Percentiles rank a stretch among this genome's conserved stretches.
Conservation (phyloP, 2,113 vertebrate genomes). For the Toxostoma redivivum region DNA sequence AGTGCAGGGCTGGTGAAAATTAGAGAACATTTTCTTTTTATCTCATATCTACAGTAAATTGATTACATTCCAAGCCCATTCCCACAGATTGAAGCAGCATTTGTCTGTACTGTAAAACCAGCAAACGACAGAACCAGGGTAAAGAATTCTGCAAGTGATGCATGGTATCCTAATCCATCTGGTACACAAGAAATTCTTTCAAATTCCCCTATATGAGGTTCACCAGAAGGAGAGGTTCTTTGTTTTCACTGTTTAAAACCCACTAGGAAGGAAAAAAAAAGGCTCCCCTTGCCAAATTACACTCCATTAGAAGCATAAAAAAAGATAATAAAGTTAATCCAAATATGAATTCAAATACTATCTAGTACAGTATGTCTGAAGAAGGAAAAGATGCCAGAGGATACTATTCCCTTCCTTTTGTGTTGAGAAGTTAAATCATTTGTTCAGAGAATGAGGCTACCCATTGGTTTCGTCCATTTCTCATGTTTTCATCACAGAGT, state of each 20-base stretch:
- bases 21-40: background rate
- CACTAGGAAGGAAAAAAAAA: fast-evolving
- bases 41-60: background rate
- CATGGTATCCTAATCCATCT: background rate
- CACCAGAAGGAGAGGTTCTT: background rate
- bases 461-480: background rate
- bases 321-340: background rate
- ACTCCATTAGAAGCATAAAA: background rate
- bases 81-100: background rate
- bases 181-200: background rate
- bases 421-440: background rate
- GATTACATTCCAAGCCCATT: background rate
- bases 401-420: background rate
- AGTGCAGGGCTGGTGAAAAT: background rate
- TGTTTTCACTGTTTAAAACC: background rate
- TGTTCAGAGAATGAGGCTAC: background rate
- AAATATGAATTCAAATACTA: background rate
- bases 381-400: background rate
- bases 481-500: background rate
- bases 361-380: background rate
- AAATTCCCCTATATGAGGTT: background rate
- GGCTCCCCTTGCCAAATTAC: background rate
- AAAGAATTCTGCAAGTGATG: background rate
- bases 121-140: background rate
- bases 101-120: background rate